phyloP scores from a whole-genome alignment of 1,140 invertebrate genomes.

The Panagrolaimus sp. region DNA sequence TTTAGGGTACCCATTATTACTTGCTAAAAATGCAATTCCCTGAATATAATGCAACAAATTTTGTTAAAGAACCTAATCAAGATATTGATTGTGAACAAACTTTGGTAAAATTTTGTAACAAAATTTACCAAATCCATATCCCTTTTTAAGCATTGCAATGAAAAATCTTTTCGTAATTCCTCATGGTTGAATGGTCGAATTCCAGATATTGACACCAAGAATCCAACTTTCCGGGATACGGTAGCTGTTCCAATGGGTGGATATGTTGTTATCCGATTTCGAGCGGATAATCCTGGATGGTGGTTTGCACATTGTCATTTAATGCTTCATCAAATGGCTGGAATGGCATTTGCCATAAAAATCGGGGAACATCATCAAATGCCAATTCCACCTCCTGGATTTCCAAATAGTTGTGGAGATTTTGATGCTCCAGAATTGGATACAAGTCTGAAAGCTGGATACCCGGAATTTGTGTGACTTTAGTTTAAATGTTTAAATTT shows the following conservation, averaged over 20 bases:
- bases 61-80: slow-evolving; percentile 10
- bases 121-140: no score
- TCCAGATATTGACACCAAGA: background rate
- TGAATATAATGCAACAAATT: slow-evolving; percentile 16
- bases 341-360: slow-evolving; percentile 6
- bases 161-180: background rate
- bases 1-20: slow-evolving; percentile 11
- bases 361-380: slow-evolving; percentile 9
- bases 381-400: slow-evolving; percentile 5
- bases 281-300: slow-evolving; percentile 45
- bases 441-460: no score
- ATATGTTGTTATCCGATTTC: slow-evolving; percentile 29
- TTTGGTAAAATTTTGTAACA: background rate
- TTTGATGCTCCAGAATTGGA: background rate
- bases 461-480: no score
- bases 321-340: slow-evolving; percentile 39
- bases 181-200: slow-evolving; percentile 10
- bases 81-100: slow-evolving; percentile 8
- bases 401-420: slow-evolving; percentile 3
- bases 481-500: no score
- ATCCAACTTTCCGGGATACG: slow-evolving; percentile 4
- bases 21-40: slow-evolving; percentile 15
- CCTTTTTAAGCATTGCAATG: slow-evolving; percentile 1
- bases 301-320: slow-evolving; percentile 51
- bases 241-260: slow-evolving; percentile 14